Evolutionary conservation across 2,888 invertebrate species (phyloP), one percentile per base, ranked within the genome.

Genomic region (Zygaena filipendulae): DNA sequence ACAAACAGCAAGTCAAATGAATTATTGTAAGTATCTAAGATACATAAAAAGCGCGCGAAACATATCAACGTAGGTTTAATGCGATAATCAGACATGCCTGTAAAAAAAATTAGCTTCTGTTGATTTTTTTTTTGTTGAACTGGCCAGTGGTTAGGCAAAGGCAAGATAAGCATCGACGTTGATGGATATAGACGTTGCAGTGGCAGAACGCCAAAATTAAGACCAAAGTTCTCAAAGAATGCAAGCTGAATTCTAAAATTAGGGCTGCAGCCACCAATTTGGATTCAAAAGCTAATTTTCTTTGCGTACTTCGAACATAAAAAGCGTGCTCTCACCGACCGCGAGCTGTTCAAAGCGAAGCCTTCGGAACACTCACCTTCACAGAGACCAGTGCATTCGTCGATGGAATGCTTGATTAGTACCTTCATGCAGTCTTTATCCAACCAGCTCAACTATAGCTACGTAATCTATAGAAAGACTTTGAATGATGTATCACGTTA

Each of bases 1-100:
- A 45, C n/a, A n/a, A 27, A 49, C 55, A 66, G 70, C 77, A 77
- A 77, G 77, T 77, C 77, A 77, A 77, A 77, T 77, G 77, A 77
- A 77, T 74, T 61, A 60, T 63, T 56, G 54, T 59, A n/a, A n/a
- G n/a, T n/a, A n/a, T n/a, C n/a, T n/a, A n/a, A n/a, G n/a, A n/a
- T 49, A 59, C 52, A 66, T 42, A 43, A 45, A 48, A 52, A 51
- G 49, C 52, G 16, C 16, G 4, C 7, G 16, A 16, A 16, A 16
- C 4, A 43, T 36, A 32, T 47, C 35, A 30, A 36, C 38, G 34
- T 14, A 33, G 21, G 23, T 27, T 29, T 38, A n/a, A n/a, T 34
- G 35, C 40, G 26, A 30, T 32, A 19, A n/a, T 21, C 32, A 36
- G 25, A 38, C 36, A 30, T 26, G n/a, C n/a, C n/a, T n/a, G n/a